These are phyloP conservation scores for Ptilonorhynchus violaceus DNA, from an alignment of 2,113 vertebrate species.

Conservation along the genomic window DNA sequence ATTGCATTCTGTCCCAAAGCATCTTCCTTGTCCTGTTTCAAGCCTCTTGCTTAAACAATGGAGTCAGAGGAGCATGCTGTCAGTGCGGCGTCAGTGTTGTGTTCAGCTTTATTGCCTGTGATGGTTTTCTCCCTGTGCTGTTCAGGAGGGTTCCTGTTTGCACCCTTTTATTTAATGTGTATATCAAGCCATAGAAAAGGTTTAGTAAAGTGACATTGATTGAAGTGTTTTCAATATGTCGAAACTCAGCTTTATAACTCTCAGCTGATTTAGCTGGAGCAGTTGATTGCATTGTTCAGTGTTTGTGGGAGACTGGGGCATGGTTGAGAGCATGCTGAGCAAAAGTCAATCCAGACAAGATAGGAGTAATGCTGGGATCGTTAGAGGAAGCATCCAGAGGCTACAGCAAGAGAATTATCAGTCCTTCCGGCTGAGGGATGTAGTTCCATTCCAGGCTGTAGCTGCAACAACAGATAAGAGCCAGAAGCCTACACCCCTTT, in stretches of 20 bases:
- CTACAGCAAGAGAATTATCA: slow-evolving; percentile 6
- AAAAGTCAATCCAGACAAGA: slow-evolving; percentile 45
- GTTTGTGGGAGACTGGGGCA: slow-evolving; percentile 46
- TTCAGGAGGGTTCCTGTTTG: slow-evolving; percentile 30
- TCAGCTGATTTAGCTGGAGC: slow-evolving; percentile 44
- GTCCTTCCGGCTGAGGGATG: neutral
- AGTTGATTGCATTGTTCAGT: slow-evolving; percentile 54
- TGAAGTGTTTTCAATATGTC: slow-evolving; percentile 54
- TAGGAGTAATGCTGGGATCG: slow-evolving; percentile 7
- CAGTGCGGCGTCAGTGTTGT: accelerated
- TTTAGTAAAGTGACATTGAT: slow-evolving; percentile 55
- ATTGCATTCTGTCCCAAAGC: neutral
- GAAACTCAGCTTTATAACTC: slow-evolving; percentile 29
- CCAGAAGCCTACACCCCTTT: neutral
- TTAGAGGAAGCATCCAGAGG: slow-evolving; percentile 38
- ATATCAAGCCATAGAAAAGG: neutral
- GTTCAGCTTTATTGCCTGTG: neutral
- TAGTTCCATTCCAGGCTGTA: neutral
- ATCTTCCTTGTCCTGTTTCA: neutral
- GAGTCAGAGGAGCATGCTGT: neutral
- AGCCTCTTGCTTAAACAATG: neutral
- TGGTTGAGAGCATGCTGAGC: slow-evolving; percentile 50
- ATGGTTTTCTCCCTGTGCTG: neutral
- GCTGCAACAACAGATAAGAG: slow-evolving; percentile 31
- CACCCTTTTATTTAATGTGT: slow-evolving; percentile 26